A percentile compares a stretch with the other conserved stretches of the same genome.
phyloP scores from a whole-genome alignment of 2,888 invertebrate species.

The Baronia brevicornis region DNA sequence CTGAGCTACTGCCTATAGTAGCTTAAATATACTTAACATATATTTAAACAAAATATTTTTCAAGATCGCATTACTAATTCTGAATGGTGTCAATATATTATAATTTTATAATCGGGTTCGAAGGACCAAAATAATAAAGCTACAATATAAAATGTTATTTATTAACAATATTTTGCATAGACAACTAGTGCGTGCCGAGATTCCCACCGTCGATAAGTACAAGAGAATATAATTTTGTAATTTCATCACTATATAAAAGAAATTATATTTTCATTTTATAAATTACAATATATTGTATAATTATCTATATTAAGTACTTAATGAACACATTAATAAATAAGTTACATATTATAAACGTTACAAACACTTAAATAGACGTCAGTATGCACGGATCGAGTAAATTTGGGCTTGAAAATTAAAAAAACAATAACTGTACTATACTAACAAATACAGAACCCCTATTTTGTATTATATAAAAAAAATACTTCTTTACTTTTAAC shows the following conservation, averaged over 20 bases:
- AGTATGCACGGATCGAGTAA: too few relatives aligned
- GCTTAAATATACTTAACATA: too few relatives aligned
- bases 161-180: slow-evolving; percentile 32
- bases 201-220: slow-evolving; percentile 35
- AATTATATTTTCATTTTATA: neutral
- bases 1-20: too few relatives aligned
- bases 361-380: too few relatives aligned
- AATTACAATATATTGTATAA: too few relatives aligned
- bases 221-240: slow-evolving; percentile 6
- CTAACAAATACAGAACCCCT: too few relatives aligned
- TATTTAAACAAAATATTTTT: too few relatives aligned
- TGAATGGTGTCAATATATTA: slow-evolving; percentile 3
- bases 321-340: slow-evolving; percentile 2
- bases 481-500: too few relatives aligned
- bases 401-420: too few relatives aligned
- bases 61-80: too few relatives aligned
- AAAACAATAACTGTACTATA: too few relatives aligned
- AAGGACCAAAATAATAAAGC: slow-evolving; percentile 20
- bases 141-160: slow-evolving; percentile 26
- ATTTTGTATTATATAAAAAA: too few relatives aligned
- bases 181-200: slow-evolving; percentile 48
- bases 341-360: slow-evolving; percentile 1
- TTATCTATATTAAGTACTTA: slow-evolving; percentile 7
- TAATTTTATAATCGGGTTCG: slow-evolving; percentile 10
- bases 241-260: neutral